Base-by-base conservation (phyloP, 2,113 vertebrate genomes). In the Verasper variegatus region DNA sequence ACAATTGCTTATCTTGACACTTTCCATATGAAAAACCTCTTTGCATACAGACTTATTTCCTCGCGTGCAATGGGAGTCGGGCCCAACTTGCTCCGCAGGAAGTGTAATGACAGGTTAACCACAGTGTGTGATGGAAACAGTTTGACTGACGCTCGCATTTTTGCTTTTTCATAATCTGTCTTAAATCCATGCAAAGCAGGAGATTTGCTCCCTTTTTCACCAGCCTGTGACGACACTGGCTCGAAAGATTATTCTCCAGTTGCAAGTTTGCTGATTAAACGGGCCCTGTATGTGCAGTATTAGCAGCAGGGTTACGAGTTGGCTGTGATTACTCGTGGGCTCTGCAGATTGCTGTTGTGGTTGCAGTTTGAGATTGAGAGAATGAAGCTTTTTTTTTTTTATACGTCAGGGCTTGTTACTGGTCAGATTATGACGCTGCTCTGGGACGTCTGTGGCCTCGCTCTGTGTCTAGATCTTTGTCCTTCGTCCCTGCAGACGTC, bases 231-330 rank as follows among this genome's bases (percentile, higher is more conserved):
- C 79, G 66, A 86, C 78, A 77, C 83, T 54, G 70, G 87, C 84
- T 69, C 75, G 74, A 83, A 90, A 91, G 91, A 93, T 92, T 91
- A 93, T 81, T 82, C 62, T 76, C 54, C 63, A 42, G 63, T 91
- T 80, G 80, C 81, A 86, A 86, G 84, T 82, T 83, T 87, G 76
- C 88, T 91, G 91, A 93, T 93, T 93, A 90, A 91, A 93, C 86
- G 72, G 72, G 64, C 76, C 85, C 55, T 68, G 78, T 86, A 80
- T 68, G 68, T 67, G 55, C 57, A 70, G 85, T 69, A 87, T 87
- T 88, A 88, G 78, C 76, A 80, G 40, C 47, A 58, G 78, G 82
- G 82, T 61, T 80, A 76, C 68, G 84, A 79, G 83, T 81, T 64
- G 17, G 11, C 61, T 76, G 66, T 91, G 83, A 91, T 90, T 85